Conservation (phyloP, 64 coral and sea anemone genomes). For the Montipora capricornis region DNA sequence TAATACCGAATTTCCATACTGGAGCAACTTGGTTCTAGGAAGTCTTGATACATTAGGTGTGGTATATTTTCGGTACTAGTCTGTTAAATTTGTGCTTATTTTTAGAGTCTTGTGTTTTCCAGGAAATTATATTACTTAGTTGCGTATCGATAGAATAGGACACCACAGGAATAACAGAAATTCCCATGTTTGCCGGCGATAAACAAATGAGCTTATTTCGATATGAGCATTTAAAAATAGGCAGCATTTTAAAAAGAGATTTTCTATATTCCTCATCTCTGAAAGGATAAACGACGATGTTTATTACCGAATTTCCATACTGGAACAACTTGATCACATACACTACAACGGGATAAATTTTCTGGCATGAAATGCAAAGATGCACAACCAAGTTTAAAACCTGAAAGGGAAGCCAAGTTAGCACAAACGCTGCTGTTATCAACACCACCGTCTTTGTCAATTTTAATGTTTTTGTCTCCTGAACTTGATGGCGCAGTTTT, state of each 20-base stretch:
- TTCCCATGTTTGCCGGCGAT: not conserved
- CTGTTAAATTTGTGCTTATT: no score
- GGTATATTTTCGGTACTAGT: no score
- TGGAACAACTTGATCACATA: not conserved
- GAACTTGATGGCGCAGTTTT: not conserved
- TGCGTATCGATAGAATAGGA: no score
- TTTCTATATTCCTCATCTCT: not conserved
- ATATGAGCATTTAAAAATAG: not conserved
- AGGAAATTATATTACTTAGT: no score
- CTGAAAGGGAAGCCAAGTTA: slow-evolving; percentile 64
- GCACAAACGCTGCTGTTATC: slow-evolving; percentile 6
- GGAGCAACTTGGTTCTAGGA: no score
- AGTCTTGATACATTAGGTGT: no score
- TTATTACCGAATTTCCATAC: not conserved
- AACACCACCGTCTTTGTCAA: slow-evolving; percentile 7
- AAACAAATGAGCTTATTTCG: not conserved
- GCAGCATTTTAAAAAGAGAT: not conserved
- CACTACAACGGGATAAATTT: not conserved
- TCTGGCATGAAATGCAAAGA: not conserved
- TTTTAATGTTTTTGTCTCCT: not conserved
- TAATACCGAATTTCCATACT: no score
- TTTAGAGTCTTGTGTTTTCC: no score
- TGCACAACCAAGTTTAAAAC: not conserved
- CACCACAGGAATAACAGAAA: not conserved
- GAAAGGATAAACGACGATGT: not conserved